These are phyloP conservation scores for Poeciliopsis gracilis DNA, from an alignment of 2,797 vertebrate species.

Conservation along the genomic window DNA sequence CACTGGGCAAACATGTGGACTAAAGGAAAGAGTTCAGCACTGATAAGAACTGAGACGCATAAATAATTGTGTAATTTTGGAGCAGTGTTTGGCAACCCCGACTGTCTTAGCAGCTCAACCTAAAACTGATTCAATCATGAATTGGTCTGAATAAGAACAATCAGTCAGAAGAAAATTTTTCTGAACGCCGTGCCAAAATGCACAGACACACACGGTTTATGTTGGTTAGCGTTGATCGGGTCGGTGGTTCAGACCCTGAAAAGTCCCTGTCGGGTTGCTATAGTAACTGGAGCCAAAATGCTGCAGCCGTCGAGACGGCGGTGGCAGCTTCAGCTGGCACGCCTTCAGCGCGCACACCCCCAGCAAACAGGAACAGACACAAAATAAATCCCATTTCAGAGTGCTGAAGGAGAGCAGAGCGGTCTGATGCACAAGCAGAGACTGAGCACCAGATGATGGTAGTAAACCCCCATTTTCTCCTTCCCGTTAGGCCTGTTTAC, in stretches of 20 bases:
- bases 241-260: conserved; percentile 60
- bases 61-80: conserved; percentile 15
- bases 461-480: conserved; percentile 56
- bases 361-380: conserved; percentile 67
- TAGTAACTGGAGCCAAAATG: conserved; percentile 77
- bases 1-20: conserved; percentile 51
- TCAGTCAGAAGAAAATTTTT: background rate
- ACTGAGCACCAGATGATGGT: conserved; percentile 38
- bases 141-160: background rate
- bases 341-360: conserved; percentile 24
- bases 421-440: conserved; percentile 17
- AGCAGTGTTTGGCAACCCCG: background rate
- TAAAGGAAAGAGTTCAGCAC: conserved; percentile 54
- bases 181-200: background rate
- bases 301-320: conserved; percentile 68
- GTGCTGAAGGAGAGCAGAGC: conserved; percentile 47
- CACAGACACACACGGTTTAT: conserved; percentile 21
- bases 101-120: background rate
- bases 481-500: conserved; percentile 52
- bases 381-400: conserved; percentile 66
- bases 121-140: background rate
- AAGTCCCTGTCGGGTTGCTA: conserved; percentile 74
- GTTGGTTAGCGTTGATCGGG: conserved; percentile 51
- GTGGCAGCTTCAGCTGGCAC: conserved; percentile 59
- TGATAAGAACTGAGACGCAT: conserved; percentile 43